Evolutionary conservation across 1,140 invertebrate species (phyloP).

Genomic region (Diuraphis noxia): DNA sequence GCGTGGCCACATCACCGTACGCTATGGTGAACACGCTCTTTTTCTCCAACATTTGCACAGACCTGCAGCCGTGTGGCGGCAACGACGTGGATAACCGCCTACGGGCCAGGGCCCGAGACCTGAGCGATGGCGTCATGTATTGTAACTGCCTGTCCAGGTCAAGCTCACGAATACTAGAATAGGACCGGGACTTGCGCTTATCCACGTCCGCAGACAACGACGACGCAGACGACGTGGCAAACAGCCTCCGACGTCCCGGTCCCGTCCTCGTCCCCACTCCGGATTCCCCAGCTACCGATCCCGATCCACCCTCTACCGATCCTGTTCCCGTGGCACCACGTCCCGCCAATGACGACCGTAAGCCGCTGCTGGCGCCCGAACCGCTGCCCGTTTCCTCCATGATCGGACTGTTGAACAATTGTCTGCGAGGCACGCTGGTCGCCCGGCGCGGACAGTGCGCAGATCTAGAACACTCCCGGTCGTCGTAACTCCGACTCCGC

Average conservation of each 20-base stretch:
- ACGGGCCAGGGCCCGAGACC: conserved; percentile 43
- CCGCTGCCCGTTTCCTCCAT: conserved; percentile 41
- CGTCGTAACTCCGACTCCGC: conserved; percentile 28
- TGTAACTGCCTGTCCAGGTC: conserved; percentile 34
- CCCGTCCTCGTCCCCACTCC: too few species aligned
- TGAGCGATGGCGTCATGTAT: conserved; percentile 51
- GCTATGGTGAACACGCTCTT: conserved; percentile 93
- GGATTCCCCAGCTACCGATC: too few species aligned
- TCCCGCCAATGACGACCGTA: background rate
- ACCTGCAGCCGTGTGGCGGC: background rate
- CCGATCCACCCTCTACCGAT: background rate
- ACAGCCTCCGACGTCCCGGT: conserved; percentile 67
- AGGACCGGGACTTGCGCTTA: conserved; percentile 32
- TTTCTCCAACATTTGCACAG: conserved; percentile 79
- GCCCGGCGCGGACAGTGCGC: background rate
- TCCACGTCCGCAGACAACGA: conserved; percentile 78
- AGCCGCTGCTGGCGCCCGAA: conserved; percentile 26
- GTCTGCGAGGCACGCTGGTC: conserved; percentile 22
- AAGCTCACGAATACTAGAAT: conserved; percentile 25
- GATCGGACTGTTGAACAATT: conserved; percentile 33
- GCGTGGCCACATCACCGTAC: conserved; percentile 80
- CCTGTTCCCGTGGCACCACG: background rate
- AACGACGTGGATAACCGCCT: conserved; percentile 26
- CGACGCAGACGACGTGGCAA: conserved; percentile 83
- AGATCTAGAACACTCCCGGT: background rate